Evolutionary conservation across 2,797 vertebrate species (phyloP), one percentile per base, ranked within the genome.

Genomic region (Spinibarbus caldwelli): DNA sequence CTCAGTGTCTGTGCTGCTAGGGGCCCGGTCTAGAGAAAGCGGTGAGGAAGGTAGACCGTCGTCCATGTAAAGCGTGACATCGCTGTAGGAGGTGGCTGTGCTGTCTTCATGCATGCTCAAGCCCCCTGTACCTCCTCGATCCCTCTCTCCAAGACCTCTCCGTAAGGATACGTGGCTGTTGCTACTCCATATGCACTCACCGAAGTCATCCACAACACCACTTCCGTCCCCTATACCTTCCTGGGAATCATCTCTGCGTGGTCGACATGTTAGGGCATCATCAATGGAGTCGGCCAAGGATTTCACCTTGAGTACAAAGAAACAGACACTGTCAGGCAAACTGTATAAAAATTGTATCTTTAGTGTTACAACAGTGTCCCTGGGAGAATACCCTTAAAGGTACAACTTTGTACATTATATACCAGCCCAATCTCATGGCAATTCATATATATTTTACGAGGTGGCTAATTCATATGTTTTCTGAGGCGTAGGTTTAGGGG

Each of bases 1-100:
- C 88, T 97, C 96, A 2, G 95, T 89, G 91, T 96, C 94, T 0
- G 93, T 95, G 92, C 95, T 97, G 93, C 96, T 97, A 49, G 96
- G 93, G 1, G 96, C 95, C 10, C 95, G 91, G 87, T 96, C 95
- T 17, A 95, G 92, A 49, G 96, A 97, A 45, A 94, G 93, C 0
- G 96, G 96, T 0, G 97, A 96, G 19, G 96, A 96, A 5, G 96
- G 96, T 41, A 95, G 93, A 19, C 94, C 95, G 31, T 98, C 97
- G 9, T 98, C 97, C 95, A 97, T 95, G 93, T 97, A 98, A 82
- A 98, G 96, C 0, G 97, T 97, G 89, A 97, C 96, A 8, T 97
- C 97, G 8, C 97, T 97, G 94, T 97, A 96, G 62, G 97, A 97
- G 23, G 97, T 97, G 88, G 97, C 96, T 0, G 97, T 97, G 91